Base-by-base conservation (phyloP, 2,888 invertebrate genomes). In the Resseliella maxima region DNA sequence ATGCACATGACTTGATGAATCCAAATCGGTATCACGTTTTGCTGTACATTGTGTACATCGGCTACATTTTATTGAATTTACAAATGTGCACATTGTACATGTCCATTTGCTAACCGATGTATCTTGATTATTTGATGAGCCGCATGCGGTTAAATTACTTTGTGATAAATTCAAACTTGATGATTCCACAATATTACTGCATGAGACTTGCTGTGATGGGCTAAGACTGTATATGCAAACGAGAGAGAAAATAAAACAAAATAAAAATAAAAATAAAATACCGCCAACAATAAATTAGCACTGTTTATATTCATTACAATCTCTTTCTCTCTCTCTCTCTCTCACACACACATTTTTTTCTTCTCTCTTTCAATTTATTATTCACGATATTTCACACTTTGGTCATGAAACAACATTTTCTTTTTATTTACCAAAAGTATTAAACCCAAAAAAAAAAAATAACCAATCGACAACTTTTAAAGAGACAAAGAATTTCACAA, bases 31-130 rank as follows among this genome's bases (percentile, higher is more conserved):
- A 5, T 86, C 64, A 15, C 59, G 89, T 88, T 90, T 91, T 6
- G 90, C 89, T 86, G 89, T 90, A 87, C 91, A 91, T 87, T 91
- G 91, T 6, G 90, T 89, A 87, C 91, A 91, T 1, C 90, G 90
- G 88, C 93, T 91, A 86, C 95, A 93, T 87, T 94, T 93, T 86
- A 93, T 93, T 92, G 93, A 94, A 90, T 96, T 96, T 85, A 94
- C 91, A 90, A 94, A 95, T 86, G 95, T 95, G 91, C 96, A 96
- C 88, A 92, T 92, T 88, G 93, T 93, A 90, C 96, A 96, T 45
- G 92, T 90, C 94, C 94, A 94, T 89, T 93, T 93, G 64, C 91
- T 91, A 86, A 90, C 90, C n/a, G 87, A 86, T 38, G 89, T 87
- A n/a, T 88, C 89, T 87, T 88, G 88, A 38, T 86, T 86, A 81